phyloP scores from a whole-genome alignment of 2,888 invertebrate genomes.

The Ctena decussata region DNA sequence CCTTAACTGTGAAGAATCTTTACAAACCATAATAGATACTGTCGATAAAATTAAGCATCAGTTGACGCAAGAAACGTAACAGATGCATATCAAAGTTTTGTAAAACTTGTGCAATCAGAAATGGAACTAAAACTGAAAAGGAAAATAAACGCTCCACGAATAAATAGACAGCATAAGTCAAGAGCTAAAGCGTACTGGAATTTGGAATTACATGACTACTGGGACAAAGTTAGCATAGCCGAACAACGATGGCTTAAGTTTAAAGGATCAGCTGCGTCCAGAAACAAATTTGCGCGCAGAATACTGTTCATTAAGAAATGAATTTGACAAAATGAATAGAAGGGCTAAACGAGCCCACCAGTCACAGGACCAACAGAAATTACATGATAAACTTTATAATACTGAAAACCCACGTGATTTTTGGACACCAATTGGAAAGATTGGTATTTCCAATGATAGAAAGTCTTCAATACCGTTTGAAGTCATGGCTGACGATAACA shows the following conservation, averaged over 20 bases:
- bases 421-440: not conserved
- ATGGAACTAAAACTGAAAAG: not conserved
- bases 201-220: not conserved
- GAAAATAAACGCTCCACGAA: not conserved
- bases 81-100: not conserved
- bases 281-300: not conserved
- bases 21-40: not conserved
- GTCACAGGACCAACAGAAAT: not conserved
- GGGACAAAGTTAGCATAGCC: constrained; percentile 8
- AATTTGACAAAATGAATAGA: not conserved
- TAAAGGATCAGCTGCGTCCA: not conserved
- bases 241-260: constrained; percentile 22
- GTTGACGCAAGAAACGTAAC: not conserved
- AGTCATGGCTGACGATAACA: not conserved
- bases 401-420: constrained; percentile 12
- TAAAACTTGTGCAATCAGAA: not conserved
- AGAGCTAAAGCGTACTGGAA: not conserved
- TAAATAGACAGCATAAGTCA: not conserved
- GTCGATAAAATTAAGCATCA: not conserved
- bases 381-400: not conserved
- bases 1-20: not conserved
- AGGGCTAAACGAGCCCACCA: constrained; percentile 3
- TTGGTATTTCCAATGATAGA: constrained; percentile 7
- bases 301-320: not conserved
- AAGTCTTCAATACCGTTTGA: not conserved